Base-by-base conservation (phyloP, 2,888 invertebrate species). In the Thecocarcelia acutangulata region DNA sequence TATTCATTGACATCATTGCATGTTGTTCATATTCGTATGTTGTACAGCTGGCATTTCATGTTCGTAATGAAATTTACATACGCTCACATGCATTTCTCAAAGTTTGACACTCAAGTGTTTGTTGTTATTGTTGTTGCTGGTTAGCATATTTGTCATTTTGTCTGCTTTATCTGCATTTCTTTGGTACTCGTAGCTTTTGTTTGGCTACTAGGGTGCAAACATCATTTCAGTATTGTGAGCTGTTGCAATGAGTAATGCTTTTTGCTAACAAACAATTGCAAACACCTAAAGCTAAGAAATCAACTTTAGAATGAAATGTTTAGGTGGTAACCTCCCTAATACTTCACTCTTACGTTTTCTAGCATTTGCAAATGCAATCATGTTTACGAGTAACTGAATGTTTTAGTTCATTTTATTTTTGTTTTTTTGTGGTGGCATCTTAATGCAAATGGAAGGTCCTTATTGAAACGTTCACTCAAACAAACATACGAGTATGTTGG, bases 371-470 rank as follows among this genome's bases (percentile, higher is more conserved):
- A 15, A 28, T 42, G 64, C 28, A 42, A 50, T 19, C 50, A 44
- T 61, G 1, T 52, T 6, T 50, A n/a, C n/a, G n/a, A n/a, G n/a
- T n/a, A 50, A 52, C 52, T 40, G n/a, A 21, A 44, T 28, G 17
- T 44, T 63, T 33, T 15, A 37, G 56, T 46, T 64, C 63, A 42
- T 17, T 68, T 74, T 63, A 19, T 2, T 44, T 59, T 56, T 69
- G 42, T 21, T 50, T 33, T 33, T 28, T n/a, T n/a, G n/a, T n/a
- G n/a, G n/a, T n/a, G n/a, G 56, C 44, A 46, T 64, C 9, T 66
- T 59, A 70, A 75, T 75, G 70, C 40, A 59, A 64, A 64, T 74
- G 54, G 46, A 80, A 80, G 70, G 75, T 59, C 70, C 70, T 70
- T 70, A 52, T 50, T 46, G 52, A 33, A 44, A 33, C 40, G 17